Percentiles rank a stretch among this genome's conserved stretches.
Evolutionary conservation across 2,888 invertebrate genomes (phyloP).

Genomic region (Caenorhabditis sp.): DNA sequence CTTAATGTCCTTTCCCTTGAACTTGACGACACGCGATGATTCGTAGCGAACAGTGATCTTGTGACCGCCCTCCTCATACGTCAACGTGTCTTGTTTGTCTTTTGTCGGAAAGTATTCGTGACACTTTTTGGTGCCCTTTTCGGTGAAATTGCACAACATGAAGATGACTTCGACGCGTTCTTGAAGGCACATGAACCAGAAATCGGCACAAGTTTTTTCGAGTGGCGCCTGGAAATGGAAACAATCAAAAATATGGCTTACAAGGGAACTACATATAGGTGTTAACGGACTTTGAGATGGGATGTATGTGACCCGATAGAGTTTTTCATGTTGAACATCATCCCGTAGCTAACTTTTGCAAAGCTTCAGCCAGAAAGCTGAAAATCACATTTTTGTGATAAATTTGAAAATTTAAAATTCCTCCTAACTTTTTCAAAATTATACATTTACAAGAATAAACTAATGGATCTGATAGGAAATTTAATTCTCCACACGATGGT

Average conservation of each 20-base stretch:
- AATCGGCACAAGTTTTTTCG: conserved; percentile 47
- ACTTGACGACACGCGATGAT: conserved; percentile 16
- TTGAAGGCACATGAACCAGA: conserved; percentile 49
- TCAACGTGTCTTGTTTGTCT: conserved; percentile 21
- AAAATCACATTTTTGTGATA: too few relatives aligned
- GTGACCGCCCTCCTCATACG: conserved; percentile 26
- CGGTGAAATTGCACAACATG: conserved; percentile 48
- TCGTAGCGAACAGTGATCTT: conserved; percentile 27
- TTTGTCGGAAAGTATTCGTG: conserved; percentile 40
- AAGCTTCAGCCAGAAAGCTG: too few relatives aligned
- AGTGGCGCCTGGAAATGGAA: conserved; percentile 35
- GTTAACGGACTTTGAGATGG: too few relatives aligned
- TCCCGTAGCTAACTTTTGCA: too few relatives aligned
- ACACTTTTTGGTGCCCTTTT: conserved; percentile 46
- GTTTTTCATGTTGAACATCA: too few relatives aligned
- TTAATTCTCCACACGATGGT: too few relatives aligned
- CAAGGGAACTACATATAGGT: too few relatives aligned
- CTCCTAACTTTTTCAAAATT: too few relatives aligned
- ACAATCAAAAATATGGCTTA: not conserved
- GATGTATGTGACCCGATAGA: too few relatives aligned
- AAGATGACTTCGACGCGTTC: conserved; percentile 44
- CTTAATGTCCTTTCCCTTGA: conserved; percentile 11
- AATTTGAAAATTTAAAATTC: too few relatives aligned
- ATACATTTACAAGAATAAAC: too few relatives aligned
- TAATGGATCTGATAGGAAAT: too few relatives aligned